phyloP scores from a whole-genome alignment of 2,797 vertebrate species.

The Scleropages formosus region DNA sequence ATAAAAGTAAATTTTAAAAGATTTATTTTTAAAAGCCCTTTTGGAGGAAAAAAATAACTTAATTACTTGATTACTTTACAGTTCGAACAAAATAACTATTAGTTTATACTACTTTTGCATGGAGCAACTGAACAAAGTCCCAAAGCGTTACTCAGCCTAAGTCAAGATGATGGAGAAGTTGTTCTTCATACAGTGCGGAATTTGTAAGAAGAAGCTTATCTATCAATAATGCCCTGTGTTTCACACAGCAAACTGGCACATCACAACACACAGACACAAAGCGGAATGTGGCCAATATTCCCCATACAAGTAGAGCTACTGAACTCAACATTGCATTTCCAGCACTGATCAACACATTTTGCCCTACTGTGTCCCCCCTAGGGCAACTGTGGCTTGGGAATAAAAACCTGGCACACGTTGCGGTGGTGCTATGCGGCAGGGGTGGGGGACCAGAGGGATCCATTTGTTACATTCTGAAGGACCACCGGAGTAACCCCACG shows the following conservation, averaged over 20 bases:
- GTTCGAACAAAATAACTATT: not conserved
- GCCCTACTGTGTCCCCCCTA: not conserved
- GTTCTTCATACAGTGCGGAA: not conserved
- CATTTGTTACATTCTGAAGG: too few species aligned
- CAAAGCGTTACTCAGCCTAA: not conserved
- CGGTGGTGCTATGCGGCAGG: constrained; percentile 4
- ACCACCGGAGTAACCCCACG: too few species aligned
- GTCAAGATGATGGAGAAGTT: constrained; percentile 9
- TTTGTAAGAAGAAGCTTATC: too few species aligned
- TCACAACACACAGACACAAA: constrained; percentile 36
- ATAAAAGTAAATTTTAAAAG: not conserved
- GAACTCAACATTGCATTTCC: not conserved
- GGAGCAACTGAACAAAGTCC: constrained; percentile 10
- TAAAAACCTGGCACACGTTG: not conserved
- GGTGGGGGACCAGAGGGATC: not conserved
- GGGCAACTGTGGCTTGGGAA: not conserved
- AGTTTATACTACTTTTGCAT: not conserved
- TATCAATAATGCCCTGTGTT: constrained; percentile 4
- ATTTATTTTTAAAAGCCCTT: constrained; percentile 17
- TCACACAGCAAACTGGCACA: not conserved
- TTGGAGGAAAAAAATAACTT: not conserved
- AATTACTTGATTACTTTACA: not conserved
- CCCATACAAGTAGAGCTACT: constrained; percentile 13
- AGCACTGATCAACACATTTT: not conserved
- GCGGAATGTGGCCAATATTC: constrained; percentile 62